A percentile compares a stretch with the other conserved stretches of the same genome.
Evolutionary conservation across 2,113 vertebrate genomes (phyloP).

Genomic region (Merops nubicus): DNA sequence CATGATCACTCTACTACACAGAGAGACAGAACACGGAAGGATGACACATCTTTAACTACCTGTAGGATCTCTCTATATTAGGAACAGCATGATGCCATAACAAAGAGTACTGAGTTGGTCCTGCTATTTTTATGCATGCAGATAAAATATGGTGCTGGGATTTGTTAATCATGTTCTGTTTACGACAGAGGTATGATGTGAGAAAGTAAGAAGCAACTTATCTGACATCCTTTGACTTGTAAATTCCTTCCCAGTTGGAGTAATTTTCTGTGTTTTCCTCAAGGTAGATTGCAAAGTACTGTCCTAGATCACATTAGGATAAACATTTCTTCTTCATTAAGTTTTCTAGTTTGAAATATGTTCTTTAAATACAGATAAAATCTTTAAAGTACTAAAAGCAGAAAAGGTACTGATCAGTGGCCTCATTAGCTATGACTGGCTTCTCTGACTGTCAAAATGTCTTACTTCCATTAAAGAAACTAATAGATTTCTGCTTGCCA

Average conservation of each 20-base stretch:
- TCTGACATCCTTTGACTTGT: neutral
- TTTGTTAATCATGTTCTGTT: neutral
- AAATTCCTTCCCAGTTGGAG: neutral
- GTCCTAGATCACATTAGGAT: neutral
- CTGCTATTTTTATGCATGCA: neutral
- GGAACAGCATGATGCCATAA: neutral
- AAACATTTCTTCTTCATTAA: neutral
- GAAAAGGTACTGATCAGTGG: neutral
- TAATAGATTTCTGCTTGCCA: neutral
- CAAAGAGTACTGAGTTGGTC: neutral
- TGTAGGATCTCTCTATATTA: neutral
- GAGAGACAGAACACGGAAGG: neutral
- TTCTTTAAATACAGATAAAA: neutral
- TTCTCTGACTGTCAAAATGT: slow-evolving; percentile 44
- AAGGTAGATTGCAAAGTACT: neutral
- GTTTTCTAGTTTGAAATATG: neutral
- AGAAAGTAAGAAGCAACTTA: neutral
- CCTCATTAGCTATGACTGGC: neutral
- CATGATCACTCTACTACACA: neutral
- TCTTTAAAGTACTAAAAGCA: neutral
- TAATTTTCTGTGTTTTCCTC: neutral
- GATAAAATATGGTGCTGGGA: accelerated
- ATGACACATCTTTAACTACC: neutral
- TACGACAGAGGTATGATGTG: neutral
- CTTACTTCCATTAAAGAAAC: neutral